Evolutionary conservation across 2,113 vertebrate species (phyloP).

Genomic region (Nothoprocta perdicaria): DNA sequence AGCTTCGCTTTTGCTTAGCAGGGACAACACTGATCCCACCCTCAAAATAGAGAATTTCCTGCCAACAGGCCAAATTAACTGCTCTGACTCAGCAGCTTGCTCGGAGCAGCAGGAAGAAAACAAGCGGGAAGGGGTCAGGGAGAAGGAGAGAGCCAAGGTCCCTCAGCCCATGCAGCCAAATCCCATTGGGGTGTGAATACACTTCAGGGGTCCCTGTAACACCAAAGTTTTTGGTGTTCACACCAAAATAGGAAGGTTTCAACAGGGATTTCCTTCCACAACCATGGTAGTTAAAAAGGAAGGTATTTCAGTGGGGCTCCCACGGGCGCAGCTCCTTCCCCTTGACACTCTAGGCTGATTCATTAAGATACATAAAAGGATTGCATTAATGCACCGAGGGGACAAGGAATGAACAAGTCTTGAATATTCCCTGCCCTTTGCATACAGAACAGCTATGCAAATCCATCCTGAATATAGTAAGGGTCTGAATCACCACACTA

Average conservation of each 20-base stretch:
- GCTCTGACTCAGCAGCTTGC: conserved; percentile 58
- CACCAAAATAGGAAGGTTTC: background rate
- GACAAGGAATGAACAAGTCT: background rate
- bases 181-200: no score
- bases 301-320: background rate
- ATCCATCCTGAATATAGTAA: background rate
- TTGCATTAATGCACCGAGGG: background rate
- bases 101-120: conserved; percentile 38
- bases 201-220: accelerated
- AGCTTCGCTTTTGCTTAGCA: conserved; percentile 27
- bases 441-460: background rate
- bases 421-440: background rate
- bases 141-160: conserved; percentile 11
- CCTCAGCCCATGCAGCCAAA: no score
- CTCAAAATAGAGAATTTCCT: conserved; percentile 41
- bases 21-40: conserved; percentile 23
- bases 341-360: background rate
- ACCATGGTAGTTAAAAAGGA: accelerated
- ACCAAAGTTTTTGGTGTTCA: background rate
- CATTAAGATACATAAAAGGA: background rate
- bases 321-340: background rate
- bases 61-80: background rate
- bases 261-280: background rate
- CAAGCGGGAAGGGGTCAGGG: conserved; percentile 32
- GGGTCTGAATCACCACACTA: background rate